Percentiles rank a stretch among this genome's conserved stretches.
Evolutionary conservation across 2,113 vertebrate genomes (phyloP).

Genomic region (Heteronetta atricapilla): DNA sequence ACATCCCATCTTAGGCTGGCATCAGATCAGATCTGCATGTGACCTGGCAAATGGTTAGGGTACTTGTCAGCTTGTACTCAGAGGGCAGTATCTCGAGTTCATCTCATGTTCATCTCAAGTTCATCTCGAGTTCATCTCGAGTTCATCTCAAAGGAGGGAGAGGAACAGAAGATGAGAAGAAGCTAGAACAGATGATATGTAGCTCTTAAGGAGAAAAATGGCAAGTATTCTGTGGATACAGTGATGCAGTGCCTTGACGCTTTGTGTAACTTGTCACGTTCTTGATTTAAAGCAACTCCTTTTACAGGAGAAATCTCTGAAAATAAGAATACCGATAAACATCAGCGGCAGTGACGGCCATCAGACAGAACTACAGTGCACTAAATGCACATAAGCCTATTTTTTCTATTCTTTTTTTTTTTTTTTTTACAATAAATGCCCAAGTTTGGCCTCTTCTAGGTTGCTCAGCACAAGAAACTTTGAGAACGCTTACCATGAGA

Average conservation of each 20-base stretch:
- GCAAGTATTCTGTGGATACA: neutral
- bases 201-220: neutral
- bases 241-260: neutral
- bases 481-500: neutral
- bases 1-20: neutral
- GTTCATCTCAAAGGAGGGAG: neutral
- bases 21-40: neutral
- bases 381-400: neutral
- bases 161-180: neutral
- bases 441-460: neutral
- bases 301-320: neutral
- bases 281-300: neutral
- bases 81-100: neutral
- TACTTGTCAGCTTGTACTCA: neutral
- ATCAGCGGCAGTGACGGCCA: neutral
- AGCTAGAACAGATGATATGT: neutral
- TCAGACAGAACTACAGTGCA: neutral
- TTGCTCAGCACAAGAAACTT: neutral
- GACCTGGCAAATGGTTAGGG: neutral
- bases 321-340: neutral
- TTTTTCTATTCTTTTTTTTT: neutral
- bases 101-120: no score
- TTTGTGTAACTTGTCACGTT: neutral
- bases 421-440: neutral
- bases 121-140: no score